Evolutionary conservation across 2,888 invertebrate genomes (phyloP), one percentile per base, ranked within the genome.

Genomic region (Morpho achilles): DNA sequence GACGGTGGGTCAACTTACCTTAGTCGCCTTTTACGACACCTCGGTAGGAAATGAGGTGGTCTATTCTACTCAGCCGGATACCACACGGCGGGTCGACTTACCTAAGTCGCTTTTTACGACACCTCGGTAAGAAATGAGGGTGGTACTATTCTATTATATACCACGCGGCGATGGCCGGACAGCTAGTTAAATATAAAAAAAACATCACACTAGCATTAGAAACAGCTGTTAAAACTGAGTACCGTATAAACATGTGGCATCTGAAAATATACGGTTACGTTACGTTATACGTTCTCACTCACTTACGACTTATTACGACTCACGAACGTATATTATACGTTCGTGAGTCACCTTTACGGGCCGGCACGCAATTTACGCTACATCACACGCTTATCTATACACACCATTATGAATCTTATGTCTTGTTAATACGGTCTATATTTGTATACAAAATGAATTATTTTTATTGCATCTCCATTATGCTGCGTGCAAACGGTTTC

Each of bases 391-490:
- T 9, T n/a, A n/a, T 43, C 8, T 40, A 41, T 42, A 52, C 56
- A 64, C 22, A 44, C 52, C 9, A 61, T 47, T 59, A 60, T 58
- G 51, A 16, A 16, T 56, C 43, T 50, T 64, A 59, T 32, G 2
- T 3, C 8, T 7, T 52, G 1, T 56, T 22, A 48, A 56, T 67
- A 67, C 46, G 50, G 60, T 56, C 53, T 53, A 59, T 54, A 61
- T 61, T 64, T 7, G 55, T 46, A 43, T 54, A 49, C 39, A 45
- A 56, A 50, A 16, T 7, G 41, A 50, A 43, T 41, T 41, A 48
- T 52, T 57, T n/a, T 57, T 63, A 61, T 53, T 56, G 60, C 60
- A 47, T 44, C 41, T 51, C 16, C 52, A 54, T 45, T 50, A 59
- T 53, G 47, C 40, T 51, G 23, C 3, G n/a, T 44, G n/a, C 46